Evolutionary conservation across 1,140 invertebrate genomes (phyloP).

Genomic region (Drosophila mauritiana): DNA sequence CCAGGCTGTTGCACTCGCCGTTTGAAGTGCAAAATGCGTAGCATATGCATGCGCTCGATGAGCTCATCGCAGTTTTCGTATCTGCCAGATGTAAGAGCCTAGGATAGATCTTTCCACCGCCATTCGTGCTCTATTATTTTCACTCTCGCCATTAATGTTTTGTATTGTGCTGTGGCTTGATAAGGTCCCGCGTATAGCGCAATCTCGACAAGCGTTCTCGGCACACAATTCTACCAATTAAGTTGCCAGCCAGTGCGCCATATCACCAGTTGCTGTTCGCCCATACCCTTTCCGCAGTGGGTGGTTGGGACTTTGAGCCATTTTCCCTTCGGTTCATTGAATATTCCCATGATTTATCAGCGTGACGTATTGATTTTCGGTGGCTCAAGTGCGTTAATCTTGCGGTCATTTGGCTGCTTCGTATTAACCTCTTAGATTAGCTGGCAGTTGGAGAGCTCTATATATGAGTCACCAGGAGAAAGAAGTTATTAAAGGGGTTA

Average conservation of each 20-base stretch:
- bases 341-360: conserved; percentile 38
- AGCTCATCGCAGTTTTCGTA: conserved; percentile 23
- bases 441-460: not conserved
- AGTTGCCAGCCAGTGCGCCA: conserved; percentile 40
- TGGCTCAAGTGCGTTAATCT: conserved; percentile 22
- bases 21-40: conserved; percentile 31
- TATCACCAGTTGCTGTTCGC: conserved; percentile 32
- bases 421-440: not conserved
- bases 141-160: conserved; percentile 16
- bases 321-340: conserved; percentile 6
- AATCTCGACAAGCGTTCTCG: conserved; percentile 56
- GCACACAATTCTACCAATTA: conserved; percentile 45
- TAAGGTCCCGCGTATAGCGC: conserved; percentile 46
- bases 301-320: conserved; percentile 39
- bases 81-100: conserved; percentile 4
- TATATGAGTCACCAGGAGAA: conserved; percentile 17
- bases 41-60: conserved; percentile 26
- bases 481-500: conserved; percentile 1
- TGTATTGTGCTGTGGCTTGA: conserved; percentile 27
- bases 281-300: conserved; percentile 28
- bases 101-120: conserved; percentile 7
- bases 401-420: conserved; percentile 2
- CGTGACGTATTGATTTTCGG: conserved; percentile 42
- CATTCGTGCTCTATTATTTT: conserved; percentile 17
- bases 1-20: conserved; percentile 20